Evolutionary conservation across 2,888 invertebrate genomes (phyloP), one percentile per base, ranked within the genome.

Genomic region (Papilio gigon): DNA sequence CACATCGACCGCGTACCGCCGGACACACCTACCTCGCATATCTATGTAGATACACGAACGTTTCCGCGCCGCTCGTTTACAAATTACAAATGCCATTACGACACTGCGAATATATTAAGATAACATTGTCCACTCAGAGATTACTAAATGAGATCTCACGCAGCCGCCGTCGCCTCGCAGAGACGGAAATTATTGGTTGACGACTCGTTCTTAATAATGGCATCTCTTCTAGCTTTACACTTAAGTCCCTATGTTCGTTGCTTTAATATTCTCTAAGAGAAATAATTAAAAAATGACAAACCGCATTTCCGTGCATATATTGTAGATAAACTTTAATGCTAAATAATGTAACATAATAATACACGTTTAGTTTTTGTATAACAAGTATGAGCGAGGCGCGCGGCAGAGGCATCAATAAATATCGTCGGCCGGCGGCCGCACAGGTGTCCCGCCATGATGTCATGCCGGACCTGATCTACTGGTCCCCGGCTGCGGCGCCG

Each of bases 371-470:
- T 27, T n/a, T 25, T 25, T 50, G 14, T 53, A 53, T 27, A 53
- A 53, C 50, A n/a, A n/a, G 50, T 53, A 53, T 53, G 27, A 14
- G 17, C 6, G 11, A 8, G 1, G 1, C 11, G 53, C 30, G 17
- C 50, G 30, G 25, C n/a, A 17, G 50, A 50, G 53, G 30, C 53
- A n/a, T 8, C 44, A 44, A 62, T 44, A 30, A 62, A 47, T 47
- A 50, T 50, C 14, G 47, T 20, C 40, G 37, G n/a, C 20, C 66
- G 63, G 50, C 66, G 61, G 64, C 74, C 67, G 75, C 74, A 82
- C 84, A 84, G 84, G 84, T 84, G 85, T 79, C 78, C 80, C 70
- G 73, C 66, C 30, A 80, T 89, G 88, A 89, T 84, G 85, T 88
- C 89, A 88, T 84, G 73, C 65, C 71, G 73, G 76, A 80, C 84